Evolutionary conservation across 2,797 vertebrate species (phyloP).

Genomic region (Cyclopterus lumpus): DNA sequence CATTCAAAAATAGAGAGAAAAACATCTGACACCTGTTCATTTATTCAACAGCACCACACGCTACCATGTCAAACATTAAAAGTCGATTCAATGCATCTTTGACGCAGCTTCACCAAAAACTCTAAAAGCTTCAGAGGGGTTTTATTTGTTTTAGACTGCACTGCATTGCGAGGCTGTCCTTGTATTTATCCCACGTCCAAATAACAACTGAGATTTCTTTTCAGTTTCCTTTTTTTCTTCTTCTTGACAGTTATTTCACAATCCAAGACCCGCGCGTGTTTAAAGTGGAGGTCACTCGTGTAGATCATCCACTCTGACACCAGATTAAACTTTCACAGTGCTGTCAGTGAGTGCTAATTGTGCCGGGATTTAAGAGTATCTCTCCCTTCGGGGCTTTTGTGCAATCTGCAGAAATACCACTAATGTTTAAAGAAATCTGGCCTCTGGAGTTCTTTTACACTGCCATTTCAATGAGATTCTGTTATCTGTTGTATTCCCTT

Average conservation of each 20-base stretch:
- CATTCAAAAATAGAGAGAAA: slow-evolving; percentile 12
- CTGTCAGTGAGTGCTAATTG: slow-evolving; percentile 46
- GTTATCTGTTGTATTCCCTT: slow-evolving; percentile 26
- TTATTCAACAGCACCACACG: slow-evolving; percentile 29
- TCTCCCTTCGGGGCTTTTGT: slow-evolving; percentile 14
- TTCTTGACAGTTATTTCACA: slow-evolving; percentile 12
- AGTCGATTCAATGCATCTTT: slow-evolving; percentile 25
- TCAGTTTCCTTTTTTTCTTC: not conserved
- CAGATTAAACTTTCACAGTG: slow-evolving; percentile 21
- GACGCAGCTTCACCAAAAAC: not conserved
- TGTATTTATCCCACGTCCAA: not conserved
- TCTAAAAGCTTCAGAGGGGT: not conserved
- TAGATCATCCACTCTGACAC: slow-evolving; percentile 12
- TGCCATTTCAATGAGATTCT: slow-evolving; percentile 17
- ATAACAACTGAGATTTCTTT: not conserved
- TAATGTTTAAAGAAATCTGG: slow-evolving; percentile 33
- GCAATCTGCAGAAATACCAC: slow-evolving; percentile 49
- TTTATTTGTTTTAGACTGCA: not conserved
- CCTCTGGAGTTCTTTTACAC: slow-evolving; percentile 28
- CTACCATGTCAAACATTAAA: slow-evolving; percentile 27
- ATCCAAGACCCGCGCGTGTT: slow-evolving; percentile 1
- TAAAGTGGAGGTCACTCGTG: slow-evolving; percentile 8
- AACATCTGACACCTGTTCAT: slow-evolving; percentile 21
- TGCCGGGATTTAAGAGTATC: slow-evolving; percentile 7
- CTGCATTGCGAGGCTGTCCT: not conserved